Conservation (phyloP, 2,113 vertebrate species). For the Seriola rivoliana region DNA sequence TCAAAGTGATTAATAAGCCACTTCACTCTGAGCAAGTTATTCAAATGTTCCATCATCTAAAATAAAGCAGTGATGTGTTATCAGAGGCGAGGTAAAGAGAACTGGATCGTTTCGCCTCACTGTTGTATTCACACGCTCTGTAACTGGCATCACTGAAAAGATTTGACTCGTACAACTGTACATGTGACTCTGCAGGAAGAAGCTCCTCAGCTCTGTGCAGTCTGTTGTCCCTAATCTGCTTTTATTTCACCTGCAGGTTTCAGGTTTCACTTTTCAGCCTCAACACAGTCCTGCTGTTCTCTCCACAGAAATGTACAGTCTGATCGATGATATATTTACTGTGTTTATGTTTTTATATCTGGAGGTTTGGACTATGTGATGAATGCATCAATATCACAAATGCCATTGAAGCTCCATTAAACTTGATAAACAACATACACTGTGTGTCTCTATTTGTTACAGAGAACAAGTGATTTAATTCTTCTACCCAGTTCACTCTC, state of each 20-base stretch:
- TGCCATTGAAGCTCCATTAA: neutral
- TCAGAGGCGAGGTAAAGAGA: neutral
- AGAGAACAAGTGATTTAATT: neutral
- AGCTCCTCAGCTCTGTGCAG: neutral
- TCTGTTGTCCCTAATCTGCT: neutral
- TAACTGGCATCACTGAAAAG: neutral
- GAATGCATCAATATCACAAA: neutral
- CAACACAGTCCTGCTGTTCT: neutral
- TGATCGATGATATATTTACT: neutral
- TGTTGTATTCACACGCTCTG: neutral
- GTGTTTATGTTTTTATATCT: neutral
- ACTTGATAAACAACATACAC: neutral
- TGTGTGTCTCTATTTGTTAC: neutral
- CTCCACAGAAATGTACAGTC: neutral
- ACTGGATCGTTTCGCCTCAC: neutral
- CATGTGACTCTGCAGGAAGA: neutral
- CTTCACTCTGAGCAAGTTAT: neutral
- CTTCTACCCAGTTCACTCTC: neutral
- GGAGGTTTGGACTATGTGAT: neutral
- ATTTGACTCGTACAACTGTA: neutral
- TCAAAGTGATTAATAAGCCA: conserved; percentile 3
- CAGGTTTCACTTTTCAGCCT: neutral
- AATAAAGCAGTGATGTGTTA: neutral
- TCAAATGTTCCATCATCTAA: neutral
- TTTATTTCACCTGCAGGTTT: neutral